These are phyloP conservation scores for Asarcornis scutulata DNA, from an alignment of 2,113 vertebrate species.

Conservation along the genomic window DNA sequence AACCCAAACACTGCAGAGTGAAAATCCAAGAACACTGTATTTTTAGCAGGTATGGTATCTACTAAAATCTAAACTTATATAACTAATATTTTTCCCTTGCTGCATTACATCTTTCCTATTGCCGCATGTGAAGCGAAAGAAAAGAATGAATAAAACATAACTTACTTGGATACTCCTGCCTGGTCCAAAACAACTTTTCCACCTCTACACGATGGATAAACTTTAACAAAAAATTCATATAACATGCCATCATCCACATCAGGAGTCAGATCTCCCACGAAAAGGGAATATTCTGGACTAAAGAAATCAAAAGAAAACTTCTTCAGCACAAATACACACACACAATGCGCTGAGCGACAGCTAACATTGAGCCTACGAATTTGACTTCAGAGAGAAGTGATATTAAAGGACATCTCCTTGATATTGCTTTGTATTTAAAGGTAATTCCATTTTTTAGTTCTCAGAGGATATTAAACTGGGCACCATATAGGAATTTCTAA, in stretches of 20 bases:
- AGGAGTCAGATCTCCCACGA: conserved; percentile 91
- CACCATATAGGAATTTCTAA: neutral
- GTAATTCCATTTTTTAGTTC: neutral
- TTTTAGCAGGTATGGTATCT: neutral
- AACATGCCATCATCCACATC: conserved; percentile 96
- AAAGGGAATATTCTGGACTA: conserved; percentile 92
- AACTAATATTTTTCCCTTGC: neutral
- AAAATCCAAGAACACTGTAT: neutral
- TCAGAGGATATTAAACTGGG: neutral
- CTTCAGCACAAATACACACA: neutral
- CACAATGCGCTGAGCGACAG: neutral
- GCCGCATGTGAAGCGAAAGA: neutral
- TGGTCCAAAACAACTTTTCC: conserved; percentile 93
- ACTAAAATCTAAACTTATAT: neutral
- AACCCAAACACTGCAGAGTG: neutral
- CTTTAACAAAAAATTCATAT: conserved; percentile 95
- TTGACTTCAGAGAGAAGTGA: neutral
- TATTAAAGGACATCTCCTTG: neutral
- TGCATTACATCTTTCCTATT: neutral
- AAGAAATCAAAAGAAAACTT: conserved; percentile 15
- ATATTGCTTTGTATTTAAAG: neutral
- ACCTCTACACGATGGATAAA: conserved; percentile 91
- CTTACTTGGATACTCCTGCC: conserved; percentile 93
- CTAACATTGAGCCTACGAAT: neutral
- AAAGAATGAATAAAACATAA: neutral